A percentile compares a stretch with the other conserved stretches of the same genome.
Conservation (phyloP, 2,797 vertebrate genomes). For the Tadarida brasiliensis region DNA sequence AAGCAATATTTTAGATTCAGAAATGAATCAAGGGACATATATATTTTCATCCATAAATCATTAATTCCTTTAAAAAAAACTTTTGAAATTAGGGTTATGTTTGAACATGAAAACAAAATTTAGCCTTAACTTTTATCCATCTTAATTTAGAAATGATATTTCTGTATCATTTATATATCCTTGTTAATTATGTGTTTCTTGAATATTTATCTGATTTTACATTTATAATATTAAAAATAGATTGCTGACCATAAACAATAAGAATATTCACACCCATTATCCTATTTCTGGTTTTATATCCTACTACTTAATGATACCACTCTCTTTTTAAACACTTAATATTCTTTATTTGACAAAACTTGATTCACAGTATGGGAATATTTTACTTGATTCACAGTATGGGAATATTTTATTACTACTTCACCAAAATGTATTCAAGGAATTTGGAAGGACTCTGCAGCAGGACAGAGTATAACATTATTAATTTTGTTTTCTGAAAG, state of each 20-base stretch:
- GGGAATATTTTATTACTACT: slow-evolving; percentile 48
- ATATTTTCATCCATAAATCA: neutral
- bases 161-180: slow-evolving; percentile 6
- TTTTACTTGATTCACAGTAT: slow-evolving; percentile 51
- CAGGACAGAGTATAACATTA: slow-evolving; percentile 1
- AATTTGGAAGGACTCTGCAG: neutral
- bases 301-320: neutral
- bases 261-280: slow-evolving; percentile 14
- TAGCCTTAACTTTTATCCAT: slow-evolving; percentile 1
- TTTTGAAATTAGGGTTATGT: slow-evolving; percentile 42
- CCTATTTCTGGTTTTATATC: slow-evolving; percentile 48
- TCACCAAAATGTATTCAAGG: slow-evolving; percentile 16
- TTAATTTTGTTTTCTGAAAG: slow-evolving; percentile 77
- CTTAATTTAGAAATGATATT: slow-evolving; percentile 46
- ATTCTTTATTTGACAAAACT: neutral
- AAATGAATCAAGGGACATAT: neutral
- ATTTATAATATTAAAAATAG: slow-evolving; percentile 62
- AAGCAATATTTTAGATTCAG: neutral
- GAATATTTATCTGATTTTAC: slow-evolving; percentile 51
- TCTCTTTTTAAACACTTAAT: neutral
- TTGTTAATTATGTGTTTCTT: slow-evolving; percentile 49
- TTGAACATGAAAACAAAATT: slow-evolving; percentile 57
- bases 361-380: neutral
- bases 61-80: neutral
- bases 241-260: slow-evolving; percentile 44